phyloP scores from a whole-genome alignment of 2,113 vertebrate genomes.

The Strigops habroptila region DNA sequence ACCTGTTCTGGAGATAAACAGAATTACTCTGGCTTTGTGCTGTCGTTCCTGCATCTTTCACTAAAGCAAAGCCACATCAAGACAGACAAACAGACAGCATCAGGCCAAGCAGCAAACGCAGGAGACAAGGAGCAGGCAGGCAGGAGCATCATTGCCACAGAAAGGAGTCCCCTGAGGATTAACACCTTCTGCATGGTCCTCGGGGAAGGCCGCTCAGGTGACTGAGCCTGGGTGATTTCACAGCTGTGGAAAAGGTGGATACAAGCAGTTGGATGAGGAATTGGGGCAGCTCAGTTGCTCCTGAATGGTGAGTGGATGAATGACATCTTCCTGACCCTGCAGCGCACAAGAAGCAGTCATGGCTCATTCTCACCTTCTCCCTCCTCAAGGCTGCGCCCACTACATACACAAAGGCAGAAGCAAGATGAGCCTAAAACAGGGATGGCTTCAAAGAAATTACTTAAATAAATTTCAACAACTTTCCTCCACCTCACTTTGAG shows the following conservation, averaged over 20 bases:
- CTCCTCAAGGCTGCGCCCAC: neutral
- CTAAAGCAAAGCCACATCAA: neutral
- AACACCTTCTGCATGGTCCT: neutral
- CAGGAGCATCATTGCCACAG: neutral
- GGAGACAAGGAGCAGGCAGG: neutral
- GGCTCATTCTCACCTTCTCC: neutral
- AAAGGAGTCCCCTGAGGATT: neutral
- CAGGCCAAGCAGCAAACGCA: neutral
- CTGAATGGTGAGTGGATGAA: neutral
- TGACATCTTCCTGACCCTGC: neutral
- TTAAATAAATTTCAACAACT: neutral
- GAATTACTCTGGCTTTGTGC: neutral
- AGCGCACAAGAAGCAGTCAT: rapidly evolving
- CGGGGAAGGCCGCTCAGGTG: neutral
- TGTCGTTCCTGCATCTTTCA: neutral
- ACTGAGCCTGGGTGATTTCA: neutral
- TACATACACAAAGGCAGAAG: neutral
- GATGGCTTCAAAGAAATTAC: neutral
- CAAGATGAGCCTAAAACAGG: neutral
- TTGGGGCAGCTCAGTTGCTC: neutral
- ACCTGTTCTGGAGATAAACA: neutral
- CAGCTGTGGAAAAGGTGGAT: neutral
- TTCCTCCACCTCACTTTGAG: neutral
- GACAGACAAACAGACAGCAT: neutral
- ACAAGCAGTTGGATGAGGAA: neutral